phyloP scores from a whole-genome alignment of 2,113 vertebrate species.

The Acanthisitta chloris region DNA sequence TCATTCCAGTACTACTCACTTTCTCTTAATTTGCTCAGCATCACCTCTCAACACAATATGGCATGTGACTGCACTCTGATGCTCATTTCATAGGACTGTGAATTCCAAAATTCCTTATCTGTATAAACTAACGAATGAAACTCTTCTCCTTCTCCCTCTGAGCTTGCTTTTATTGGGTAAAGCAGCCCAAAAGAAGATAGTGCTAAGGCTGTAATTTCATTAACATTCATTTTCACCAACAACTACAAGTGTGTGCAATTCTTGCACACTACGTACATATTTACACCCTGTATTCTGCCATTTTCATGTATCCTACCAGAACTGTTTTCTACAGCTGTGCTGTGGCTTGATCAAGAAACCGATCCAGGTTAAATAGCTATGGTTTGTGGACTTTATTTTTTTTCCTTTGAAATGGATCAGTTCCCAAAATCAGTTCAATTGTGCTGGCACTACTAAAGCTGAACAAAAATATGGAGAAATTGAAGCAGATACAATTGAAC shows the following conservation, averaged over 20 bases:
- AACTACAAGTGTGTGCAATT: neutral
- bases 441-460: neutral
- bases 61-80: neutral
- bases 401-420: neutral
- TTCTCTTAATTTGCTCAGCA: neutral
- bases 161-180: neutral
- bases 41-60: neutral
- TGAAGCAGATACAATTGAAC: neutral
- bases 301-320: neutral
- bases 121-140: neutral
- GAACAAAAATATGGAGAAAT: neutral
- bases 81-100: neutral
- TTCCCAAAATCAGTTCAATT: neutral
- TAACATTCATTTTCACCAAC: neutral
- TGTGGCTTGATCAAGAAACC: neutral
- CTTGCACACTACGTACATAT: neutral
- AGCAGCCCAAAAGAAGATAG: neutral
- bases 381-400: neutral
- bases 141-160: neutral
- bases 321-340: neutral
- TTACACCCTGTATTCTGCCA: neutral
- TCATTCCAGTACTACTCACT: neutral
- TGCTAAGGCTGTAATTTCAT: neutral
- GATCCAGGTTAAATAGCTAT: neutral
- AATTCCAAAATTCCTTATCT: neutral